A percentile compares a stretch with the other conserved stretches of the same genome.
These are phyloP conservation scores for Meloe dianella DNA, from an alignment of 2,888 invertebrate genomes.

Conservation along the genomic window DNA sequence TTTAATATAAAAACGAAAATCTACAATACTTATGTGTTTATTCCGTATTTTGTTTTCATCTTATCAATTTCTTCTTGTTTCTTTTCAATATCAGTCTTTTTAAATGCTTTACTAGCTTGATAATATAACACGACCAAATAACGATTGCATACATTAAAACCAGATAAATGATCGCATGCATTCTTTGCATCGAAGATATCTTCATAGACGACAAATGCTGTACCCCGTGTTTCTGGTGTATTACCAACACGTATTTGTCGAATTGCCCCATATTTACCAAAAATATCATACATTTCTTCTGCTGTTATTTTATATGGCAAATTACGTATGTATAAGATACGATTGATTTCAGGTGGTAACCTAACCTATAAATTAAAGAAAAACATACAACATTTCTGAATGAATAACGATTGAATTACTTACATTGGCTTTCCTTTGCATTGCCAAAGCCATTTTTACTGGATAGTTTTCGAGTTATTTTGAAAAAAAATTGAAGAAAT, in stretches of 20 bases:
- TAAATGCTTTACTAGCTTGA: slow-evolving; percentile 95
- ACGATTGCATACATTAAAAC: slow-evolving; percentile 98
- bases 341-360: slow-evolving; percentile 97
- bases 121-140: slow-evolving; percentile 99
- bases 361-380: slow-evolving; percentile 73
- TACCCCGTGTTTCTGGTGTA: slow-evolving; percentile 96
- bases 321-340: slow-evolving; percentile 95
- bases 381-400: slow-evolving; percentile 40
- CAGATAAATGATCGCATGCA: slow-evolving; percentile 98
- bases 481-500: too few relatives aligned
- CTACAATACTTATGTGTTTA: slow-evolving; percentile 56
- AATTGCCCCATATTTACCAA: slow-evolving; percentile 99
- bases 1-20: background rate
- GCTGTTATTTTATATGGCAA: slow-evolving; percentile 99
- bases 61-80: slow-evolving; percentile 95
- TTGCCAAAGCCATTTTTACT: slow-evolving; percentile 69
- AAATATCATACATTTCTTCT: slow-evolving; percentile 99
- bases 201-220: slow-evolving; percentile 99
- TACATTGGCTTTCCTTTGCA: slow-evolving; percentile 78
- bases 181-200: slow-evolving; percentile 99
- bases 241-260: slow-evolving; percentile 98
- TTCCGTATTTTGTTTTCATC: slow-evolving; percentile 93
- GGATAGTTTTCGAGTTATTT: too few relatives aligned
- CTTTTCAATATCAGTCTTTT: slow-evolving; percentile 93
- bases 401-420: slow-evolving; percentile 53